A percentile compares a stretch with the other conserved stretches of the same genome.
Evolutionary conservation across 2,113 vertebrate genomes (phyloP).

Genomic region (Meleagris gallopavo): DNA sequence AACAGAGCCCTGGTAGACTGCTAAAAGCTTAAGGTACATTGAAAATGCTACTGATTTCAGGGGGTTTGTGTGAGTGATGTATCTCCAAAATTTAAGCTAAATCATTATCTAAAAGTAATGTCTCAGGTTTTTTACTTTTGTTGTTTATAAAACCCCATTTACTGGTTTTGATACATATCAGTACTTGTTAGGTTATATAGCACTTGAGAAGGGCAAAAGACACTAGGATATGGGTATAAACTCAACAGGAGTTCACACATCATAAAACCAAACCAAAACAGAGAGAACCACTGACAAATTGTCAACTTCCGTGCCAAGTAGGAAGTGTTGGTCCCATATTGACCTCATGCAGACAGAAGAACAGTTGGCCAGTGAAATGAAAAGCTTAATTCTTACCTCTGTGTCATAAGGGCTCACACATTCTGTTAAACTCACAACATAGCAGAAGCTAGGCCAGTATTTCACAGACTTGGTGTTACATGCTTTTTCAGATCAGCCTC

Average conservation of each 20-base stretch:
- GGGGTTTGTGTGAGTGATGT: background rate
- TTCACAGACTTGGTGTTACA: background rate
- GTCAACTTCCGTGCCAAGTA: background rate
- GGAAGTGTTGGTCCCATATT: fast-evolving
- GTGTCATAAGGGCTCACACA: background rate
- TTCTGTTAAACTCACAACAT: background rate
- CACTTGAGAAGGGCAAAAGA: background rate
- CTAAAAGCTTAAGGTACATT: background rate
- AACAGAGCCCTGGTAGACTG: background rate
- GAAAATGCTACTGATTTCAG: background rate
- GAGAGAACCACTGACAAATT: background rate
- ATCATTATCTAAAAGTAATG: background rate
- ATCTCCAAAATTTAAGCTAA: background rate
- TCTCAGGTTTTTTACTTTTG: background rate
- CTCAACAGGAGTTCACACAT: background rate
- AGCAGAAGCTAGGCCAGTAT: background rate
- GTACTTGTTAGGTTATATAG: background rate
- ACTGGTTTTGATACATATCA: background rate
- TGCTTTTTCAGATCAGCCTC: background rate
- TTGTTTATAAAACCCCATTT: background rate
- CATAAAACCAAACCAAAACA: background rate
- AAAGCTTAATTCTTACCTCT: background rate
- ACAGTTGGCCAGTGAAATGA: background rate
- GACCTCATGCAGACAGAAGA: background rate
- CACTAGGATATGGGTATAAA: background rate